phyloP scores from a whole-genome alignment of 2,888 invertebrate genomes.

The Rhorus exstirpatorius region DNA sequence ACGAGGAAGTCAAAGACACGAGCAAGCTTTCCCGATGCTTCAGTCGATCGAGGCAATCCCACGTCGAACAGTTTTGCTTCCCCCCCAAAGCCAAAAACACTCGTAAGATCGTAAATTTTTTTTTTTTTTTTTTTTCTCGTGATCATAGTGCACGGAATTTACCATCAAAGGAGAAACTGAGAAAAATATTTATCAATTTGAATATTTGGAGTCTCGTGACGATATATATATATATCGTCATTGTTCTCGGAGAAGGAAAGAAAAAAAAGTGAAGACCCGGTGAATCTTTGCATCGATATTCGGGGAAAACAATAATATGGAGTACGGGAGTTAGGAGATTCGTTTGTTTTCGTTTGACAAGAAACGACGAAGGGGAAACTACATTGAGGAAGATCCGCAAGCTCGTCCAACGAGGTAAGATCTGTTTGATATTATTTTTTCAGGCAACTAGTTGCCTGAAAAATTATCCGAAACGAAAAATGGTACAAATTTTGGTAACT shows the following conservation, averaged over 20 bases:
- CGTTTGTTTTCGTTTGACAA: neutral
- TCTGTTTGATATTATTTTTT: no score
- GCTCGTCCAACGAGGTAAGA: constrained; percentile 49
- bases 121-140: no score
- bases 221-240: no score
- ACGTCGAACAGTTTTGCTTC: constrained; percentile 32
- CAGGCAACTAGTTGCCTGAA: no score
- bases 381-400: constrained; percentile 1
- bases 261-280: neutral
- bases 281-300: neutral
- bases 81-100: neutral
- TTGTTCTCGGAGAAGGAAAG: no score
- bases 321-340: constrained; percentile 32
- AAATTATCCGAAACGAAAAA: no score
- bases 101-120: neutral
- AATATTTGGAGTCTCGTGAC: no score
- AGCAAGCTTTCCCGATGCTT: constrained; percentile 44
- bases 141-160: no score
- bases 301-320: constrained; percentile 46
- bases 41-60: constrained; percentile 58
- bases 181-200: no score
- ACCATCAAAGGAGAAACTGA: no score
- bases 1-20: constrained; percentile 2
- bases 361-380: neutral
- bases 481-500: no score